These are phyloP conservation scores for Caradrina kadenii DNA, from an alignment of 2,888 invertebrate species.

Conservation along the genomic window DNA sequence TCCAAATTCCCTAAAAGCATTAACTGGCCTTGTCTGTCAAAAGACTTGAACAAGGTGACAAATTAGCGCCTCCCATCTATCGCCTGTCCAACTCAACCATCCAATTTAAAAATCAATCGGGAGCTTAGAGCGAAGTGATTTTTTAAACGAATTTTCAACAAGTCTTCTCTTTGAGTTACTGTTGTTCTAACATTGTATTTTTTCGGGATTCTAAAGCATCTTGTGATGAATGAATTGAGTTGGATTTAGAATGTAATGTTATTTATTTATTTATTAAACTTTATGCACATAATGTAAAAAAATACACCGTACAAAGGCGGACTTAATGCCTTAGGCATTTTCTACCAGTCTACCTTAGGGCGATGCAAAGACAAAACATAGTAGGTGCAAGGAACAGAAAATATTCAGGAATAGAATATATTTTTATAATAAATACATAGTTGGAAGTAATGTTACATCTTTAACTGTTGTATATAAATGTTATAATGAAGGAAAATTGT, in stretches of 20 bases:
- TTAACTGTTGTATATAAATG: neutral
- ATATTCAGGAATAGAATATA: too few species aligned
- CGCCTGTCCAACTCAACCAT: slow-evolving; percentile 47
- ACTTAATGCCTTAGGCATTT: too few species aligned
- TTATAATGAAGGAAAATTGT: too few species aligned
- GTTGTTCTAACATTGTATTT: slow-evolving; percentile 15
- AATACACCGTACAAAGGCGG: too few species aligned
- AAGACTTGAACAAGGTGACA: slow-evolving; percentile 50
- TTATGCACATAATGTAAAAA: too few species aligned
- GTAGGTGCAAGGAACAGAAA: too few species aligned
- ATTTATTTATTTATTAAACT: too few species aligned
- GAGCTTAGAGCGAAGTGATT: slow-evolving; percentile 46
- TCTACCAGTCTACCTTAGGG: too few species aligned
- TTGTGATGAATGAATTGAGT: slow-evolving; percentile 17
- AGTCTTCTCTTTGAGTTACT: slow-evolving; percentile 33
- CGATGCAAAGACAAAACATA: too few species aligned
- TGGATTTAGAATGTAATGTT: neutral
- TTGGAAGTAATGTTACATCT: neutral
- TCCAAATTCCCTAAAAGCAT: slow-evolving; percentile 25
- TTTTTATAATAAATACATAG: too few species aligned
- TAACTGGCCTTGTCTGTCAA: slow-evolving; percentile 28
- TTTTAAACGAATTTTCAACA: slow-evolving; percentile 42
- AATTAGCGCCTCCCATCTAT: slow-evolving; percentile 48
- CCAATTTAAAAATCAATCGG: slow-evolving; percentile 64
- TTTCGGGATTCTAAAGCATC: slow-evolving; percentile 5